Conservation (phyloP, 2,888 invertebrate species). For the Lypha dubia region DNA sequence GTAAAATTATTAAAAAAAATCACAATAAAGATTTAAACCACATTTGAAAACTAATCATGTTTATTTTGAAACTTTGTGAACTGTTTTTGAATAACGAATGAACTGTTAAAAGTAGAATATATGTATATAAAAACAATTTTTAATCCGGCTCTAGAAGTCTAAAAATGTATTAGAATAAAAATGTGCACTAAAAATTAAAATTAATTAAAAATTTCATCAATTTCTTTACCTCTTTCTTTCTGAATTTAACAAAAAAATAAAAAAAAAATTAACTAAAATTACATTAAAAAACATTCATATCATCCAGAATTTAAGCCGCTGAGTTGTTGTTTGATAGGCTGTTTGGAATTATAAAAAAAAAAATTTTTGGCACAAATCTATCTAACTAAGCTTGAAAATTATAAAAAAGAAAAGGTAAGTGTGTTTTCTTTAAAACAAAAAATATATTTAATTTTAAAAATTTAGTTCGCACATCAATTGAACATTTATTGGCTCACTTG, state of each 20-base stretch:
- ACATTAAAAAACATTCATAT: background rate
- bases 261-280: too few relatives aligned
- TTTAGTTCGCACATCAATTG: background rate
- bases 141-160: too few relatives aligned
- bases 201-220: background rate
- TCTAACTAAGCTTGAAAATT: background rate
- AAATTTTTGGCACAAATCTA: constrained; percentile 32
- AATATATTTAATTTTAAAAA: background rate
- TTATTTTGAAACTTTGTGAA: too few relatives aligned
- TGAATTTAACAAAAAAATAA: background rate
- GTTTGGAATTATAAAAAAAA: constrained; percentile 40
- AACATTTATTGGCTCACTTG: constrained; percentile 3
- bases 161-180: too few relatives aligned
- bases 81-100: too few relatives aligned
- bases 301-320: constrained; percentile 18
- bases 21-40: too few relatives aligned
- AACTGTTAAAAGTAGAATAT: too few relatives aligned
- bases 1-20: too few relatives aligned
- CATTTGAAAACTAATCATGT: too few relatives aligned
- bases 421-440: background rate
- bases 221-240: background rate
- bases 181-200: background rate
- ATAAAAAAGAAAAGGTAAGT: constrained; percentile 44
- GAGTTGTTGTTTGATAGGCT: constrained; percentile 39
- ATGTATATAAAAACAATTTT: too few relatives aligned